Percentiles rank a stretch among this genome's conserved stretches.
Conservation (phyloP, 37 sponge, comb jelly and placozoan species). For the Eunapius fragilis region DNA sequence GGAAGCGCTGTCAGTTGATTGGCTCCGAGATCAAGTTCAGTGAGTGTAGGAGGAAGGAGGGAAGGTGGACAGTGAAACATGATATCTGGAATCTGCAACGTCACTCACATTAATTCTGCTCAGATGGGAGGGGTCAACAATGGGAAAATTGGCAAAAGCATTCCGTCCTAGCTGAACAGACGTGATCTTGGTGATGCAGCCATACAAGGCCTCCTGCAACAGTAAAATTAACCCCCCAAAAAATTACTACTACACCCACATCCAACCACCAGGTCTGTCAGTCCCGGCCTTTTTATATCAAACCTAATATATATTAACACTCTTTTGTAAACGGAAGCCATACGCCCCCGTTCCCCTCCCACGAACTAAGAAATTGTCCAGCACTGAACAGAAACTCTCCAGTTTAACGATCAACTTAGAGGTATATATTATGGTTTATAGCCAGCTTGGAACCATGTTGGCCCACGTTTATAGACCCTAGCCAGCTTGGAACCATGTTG, state of each 20-base stretch:
- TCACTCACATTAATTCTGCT: constrained; percentile 49
- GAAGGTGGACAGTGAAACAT: neutral
- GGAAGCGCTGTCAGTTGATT: constrained; percentile 65
- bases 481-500: no score
- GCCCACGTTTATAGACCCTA: no score
- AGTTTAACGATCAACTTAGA: neutral
- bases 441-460: no score
- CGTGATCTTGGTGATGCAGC: constrained; percentile 45
- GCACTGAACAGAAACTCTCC: neutral
- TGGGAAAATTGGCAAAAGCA: constrained; percentile 69
- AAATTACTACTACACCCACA: neutral
- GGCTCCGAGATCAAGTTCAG: constrained; percentile 80
- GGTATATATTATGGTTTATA: no score
- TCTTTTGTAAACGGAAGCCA: neutral
- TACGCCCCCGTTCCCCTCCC: neutral
- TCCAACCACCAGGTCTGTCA: neutral
- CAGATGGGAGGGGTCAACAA: constrained; percentile 66
- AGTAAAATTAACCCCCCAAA: no score
- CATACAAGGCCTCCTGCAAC: constrained; percentile 62
- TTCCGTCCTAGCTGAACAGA: constrained; percentile 78
- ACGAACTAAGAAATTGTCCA: neutral
- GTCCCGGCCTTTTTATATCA: neutral
- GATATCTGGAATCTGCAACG: neutral
- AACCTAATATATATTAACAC: neutral
- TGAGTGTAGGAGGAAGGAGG: constrained; percentile 24